A percentile compares a stretch with the other conserved stretches of the same genome.
Conservation (phyloP, 2,797 vertebrate species). For the Pangasius macronema region DNA sequence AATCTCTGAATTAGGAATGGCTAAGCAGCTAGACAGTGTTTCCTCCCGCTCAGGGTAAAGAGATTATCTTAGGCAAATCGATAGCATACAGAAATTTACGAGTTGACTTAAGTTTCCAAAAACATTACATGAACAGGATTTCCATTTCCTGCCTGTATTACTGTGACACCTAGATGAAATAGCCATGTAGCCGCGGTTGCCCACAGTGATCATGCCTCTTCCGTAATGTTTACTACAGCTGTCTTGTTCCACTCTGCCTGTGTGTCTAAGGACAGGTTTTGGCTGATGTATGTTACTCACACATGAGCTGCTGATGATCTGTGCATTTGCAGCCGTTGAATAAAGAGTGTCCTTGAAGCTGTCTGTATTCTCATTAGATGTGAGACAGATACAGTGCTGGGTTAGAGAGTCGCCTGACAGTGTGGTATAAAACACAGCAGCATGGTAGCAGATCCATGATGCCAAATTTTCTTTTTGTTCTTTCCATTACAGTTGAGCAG, state of each 20-base stretch:
- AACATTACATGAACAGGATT: background rate
- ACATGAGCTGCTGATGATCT: background rate
- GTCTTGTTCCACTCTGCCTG: background rate
- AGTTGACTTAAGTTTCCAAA: background rate
- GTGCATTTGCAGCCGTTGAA: background rate
- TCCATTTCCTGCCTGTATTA: background rate
- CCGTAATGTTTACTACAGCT: background rate
- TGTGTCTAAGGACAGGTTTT: background rate
- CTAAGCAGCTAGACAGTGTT: conserved; percentile 9
- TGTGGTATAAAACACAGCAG: background rate
- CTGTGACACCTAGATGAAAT: background rate
- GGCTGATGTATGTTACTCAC: background rate
- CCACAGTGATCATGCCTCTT: background rate
- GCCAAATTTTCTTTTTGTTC: background rate
- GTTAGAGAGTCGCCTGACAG: background rate
- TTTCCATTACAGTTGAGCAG: background rate
- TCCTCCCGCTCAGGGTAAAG: background rate
- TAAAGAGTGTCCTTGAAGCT: background rate
- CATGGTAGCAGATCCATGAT: background rate
- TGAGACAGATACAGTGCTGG: background rate
- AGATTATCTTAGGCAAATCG: too few species aligned
- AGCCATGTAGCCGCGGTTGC: background rate
- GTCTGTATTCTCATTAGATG: background rate
- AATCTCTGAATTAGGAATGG: conserved; percentile 20
- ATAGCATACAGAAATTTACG: too few species aligned